phyloP scores from a whole-genome alignment of 2,888 invertebrate species.

The Dastarcus helophoroides region DNA sequence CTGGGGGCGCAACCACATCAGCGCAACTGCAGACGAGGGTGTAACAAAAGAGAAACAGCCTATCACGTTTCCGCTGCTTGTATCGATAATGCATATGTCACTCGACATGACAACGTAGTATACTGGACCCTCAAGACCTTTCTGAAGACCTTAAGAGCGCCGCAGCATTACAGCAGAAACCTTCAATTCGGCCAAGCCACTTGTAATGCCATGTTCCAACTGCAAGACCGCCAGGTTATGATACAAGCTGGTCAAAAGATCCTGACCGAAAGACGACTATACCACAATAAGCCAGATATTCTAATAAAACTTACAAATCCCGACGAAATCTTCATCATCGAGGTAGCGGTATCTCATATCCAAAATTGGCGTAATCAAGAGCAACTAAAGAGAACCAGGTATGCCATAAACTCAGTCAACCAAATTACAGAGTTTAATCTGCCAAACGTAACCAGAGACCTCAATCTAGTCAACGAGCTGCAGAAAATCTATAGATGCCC shows the following conservation, averaged over 20 bases:
- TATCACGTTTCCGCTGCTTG: constrained; percentile 16
- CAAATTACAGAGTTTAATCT: constrained; percentile 3
- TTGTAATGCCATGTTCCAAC: background rate
- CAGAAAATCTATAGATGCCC: constrained; percentile 3
- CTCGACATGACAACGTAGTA: constrained; percentile 16
- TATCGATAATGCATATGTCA: constrained; percentile 9
- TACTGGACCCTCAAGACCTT: constrained; percentile 11
- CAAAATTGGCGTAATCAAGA: constrained; percentile 9
- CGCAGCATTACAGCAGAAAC: constrained; percentile 1
- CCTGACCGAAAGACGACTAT: constrained; percentile 8
- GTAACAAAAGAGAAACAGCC: constrained; percentile 10
- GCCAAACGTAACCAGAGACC: constrained; percentile 5
- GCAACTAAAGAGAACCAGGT: constrained; percentile 8
- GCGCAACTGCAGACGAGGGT: constrained; percentile 11
- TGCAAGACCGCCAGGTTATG: too few species aligned
- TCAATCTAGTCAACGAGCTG: constrained; percentile 5
- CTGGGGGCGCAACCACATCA: constrained; percentile 8
- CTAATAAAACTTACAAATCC: constrained; percentile 7
- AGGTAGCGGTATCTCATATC: constrained; percentile 10
- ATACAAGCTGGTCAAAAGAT: constrained; percentile 8
- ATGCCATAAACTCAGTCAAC: constrained; percentile 9
- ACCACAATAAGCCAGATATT: constrained; percentile 9
- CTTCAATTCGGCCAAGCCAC: constrained; percentile 7
- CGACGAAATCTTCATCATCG: constrained; percentile 8
- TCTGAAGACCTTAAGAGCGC: constrained; percentile 8